These are phyloP conservation scores for Epinephelus coioides DNA, from an alignment of 2,797 vertebrate species.

Conservation along the genomic window DNA sequence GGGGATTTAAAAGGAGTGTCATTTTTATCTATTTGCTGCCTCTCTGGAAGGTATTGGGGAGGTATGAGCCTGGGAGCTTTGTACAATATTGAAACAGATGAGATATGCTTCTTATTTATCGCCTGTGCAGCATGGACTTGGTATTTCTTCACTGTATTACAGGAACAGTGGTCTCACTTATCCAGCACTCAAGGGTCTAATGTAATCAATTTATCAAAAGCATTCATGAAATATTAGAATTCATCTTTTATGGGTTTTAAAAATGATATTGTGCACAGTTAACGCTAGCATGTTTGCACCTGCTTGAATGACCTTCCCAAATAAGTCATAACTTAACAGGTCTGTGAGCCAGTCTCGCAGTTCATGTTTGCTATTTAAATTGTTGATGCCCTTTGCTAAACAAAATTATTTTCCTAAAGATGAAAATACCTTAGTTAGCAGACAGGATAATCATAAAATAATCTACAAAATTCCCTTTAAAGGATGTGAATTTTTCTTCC, in stretches of 20 bases:
- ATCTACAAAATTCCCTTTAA: background rate
- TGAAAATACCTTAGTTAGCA: background rate
- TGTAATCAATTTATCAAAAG: constrained; percentile 16
- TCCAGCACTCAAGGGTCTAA: background rate
- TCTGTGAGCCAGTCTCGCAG: background rate
- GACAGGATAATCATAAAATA: background rate
- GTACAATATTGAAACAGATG: constrained; percentile 73
- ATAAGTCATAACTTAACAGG: background rate
- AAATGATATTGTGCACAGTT: background rate
- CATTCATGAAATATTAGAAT: background rate
- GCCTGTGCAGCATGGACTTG: constrained; percentile 32
- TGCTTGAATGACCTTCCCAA: background rate
- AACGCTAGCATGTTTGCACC: background rate
- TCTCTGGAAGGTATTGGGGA: constrained; percentile 55
- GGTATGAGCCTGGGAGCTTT: constrained; percentile 57
- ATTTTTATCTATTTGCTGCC: constrained; percentile 82
- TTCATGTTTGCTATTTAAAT: background rate
- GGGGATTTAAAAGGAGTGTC: constrained; percentile 74
- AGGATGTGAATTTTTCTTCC: background rate
- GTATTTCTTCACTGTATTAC: constrained; percentile 24
- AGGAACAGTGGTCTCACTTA: constrained; percentile 2
- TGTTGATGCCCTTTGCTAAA: background rate
- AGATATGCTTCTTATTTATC: constrained; percentile 62
- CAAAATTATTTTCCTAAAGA: background rate
- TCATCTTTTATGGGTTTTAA: constrained; percentile 3